A percentile compares a stretch with the other conserved stretches of the same genome.
Conservation (phyloP, 2,113 vertebrate species). For the Gila orcuttii region DNA sequence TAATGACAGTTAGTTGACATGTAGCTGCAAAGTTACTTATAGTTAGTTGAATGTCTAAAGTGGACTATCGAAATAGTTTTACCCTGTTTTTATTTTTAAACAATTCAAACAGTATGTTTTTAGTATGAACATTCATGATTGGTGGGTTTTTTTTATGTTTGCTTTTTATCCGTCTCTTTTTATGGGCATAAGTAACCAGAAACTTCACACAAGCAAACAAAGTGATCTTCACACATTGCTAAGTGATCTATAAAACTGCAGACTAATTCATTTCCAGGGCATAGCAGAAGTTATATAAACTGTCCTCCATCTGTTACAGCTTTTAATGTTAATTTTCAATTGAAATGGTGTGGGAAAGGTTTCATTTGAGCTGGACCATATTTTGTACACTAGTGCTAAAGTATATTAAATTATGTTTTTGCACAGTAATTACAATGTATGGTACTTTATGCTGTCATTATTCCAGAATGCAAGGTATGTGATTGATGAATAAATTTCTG, state of each 20-base stretch:
- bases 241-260: constrained; percentile 31
- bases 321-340: constrained; percentile 11
- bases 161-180: neutral
- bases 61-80: no score
- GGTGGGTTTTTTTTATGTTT: neutral
- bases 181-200: neutral
- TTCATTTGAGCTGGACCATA: constrained; percentile 21
- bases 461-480: neutral
- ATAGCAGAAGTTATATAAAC: constrained; percentile 9
- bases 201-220: neutral
- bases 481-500: neutral
- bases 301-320: neutral
- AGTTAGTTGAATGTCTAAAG: no score
- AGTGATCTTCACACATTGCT: neutral
- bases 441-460: constrained; percentile 24
- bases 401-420: constrained; percentile 34
- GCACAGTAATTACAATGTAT: constrained; percentile 41
- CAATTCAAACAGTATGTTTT: neutral
- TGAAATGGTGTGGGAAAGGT: constrained; percentile 9
- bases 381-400: constrained; percentile 35
- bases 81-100: neutral
- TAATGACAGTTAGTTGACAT: no score
- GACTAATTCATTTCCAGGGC: neutral
- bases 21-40: no score
- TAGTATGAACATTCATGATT: neutral